Conservation (phyloP, 2,113 vertebrate species). For the Gymnorhina tibicen region DNA sequence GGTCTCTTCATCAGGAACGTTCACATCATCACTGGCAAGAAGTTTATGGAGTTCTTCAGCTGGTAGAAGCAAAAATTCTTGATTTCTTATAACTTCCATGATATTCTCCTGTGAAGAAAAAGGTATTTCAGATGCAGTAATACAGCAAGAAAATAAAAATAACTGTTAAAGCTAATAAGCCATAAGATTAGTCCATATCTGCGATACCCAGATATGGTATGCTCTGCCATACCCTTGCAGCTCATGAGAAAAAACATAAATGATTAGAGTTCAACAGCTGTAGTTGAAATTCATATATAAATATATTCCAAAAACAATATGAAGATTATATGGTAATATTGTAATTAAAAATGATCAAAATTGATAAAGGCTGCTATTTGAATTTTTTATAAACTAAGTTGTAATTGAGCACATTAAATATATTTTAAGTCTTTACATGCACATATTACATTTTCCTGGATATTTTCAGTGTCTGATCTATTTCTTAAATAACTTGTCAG, state of each 20-base stretch:
- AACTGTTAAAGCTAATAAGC: background rate
- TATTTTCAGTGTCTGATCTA: background rate
- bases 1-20: slow-evolving; percentile 82
- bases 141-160: background rate
- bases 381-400: background rate
- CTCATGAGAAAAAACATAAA: background rate
- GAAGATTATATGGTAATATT: background rate
- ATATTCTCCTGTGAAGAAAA: slow-evolving; percentile 75
- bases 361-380: background rate
- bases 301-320: background rate
- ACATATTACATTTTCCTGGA: background rate
- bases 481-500: background rate
- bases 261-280: slow-evolving; percentile 25
- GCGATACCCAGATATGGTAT: background rate
- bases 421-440: background rate
- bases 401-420: background rate
- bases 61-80: slow-evolving; percentile 80
- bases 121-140: slow-evolving; percentile 40
- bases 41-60: slow-evolving; percentile 79
- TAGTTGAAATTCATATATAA: slow-evolving; percentile 29
- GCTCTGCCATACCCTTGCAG: background rate
- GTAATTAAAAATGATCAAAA: background rate
- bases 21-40: slow-evolving; percentile 80
- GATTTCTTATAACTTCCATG: slow-evolving; percentile 83
- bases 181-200: slow-evolving; percentile 3